These are phyloP conservation scores for Platyura marginata DNA, from an alignment of 1,140 invertebrate genomes.

Conservation along the genomic window DNA sequence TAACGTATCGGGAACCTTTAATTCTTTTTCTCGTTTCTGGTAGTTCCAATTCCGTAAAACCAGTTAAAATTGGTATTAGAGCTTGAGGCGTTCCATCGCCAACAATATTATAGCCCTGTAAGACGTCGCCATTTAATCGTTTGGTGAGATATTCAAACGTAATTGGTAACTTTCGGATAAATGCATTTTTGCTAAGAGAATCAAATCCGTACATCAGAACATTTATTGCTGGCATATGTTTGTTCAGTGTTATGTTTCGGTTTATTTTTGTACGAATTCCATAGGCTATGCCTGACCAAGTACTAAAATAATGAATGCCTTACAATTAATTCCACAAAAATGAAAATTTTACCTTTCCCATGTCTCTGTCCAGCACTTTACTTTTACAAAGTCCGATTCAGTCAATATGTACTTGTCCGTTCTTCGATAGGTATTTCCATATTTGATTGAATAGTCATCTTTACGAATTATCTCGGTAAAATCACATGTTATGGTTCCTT, in stretches of 20 bases:
- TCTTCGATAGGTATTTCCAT: constrained; percentile 28
- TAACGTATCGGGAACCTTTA: constrained; percentile 41
- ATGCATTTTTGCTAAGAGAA: constrained; percentile 72
- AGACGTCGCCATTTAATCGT: constrained; percentile 41
- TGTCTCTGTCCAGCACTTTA: constrained; percentile 30
- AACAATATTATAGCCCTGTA: constrained; percentile 80
- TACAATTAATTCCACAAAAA: constrained; percentile 6
- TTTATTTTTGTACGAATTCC: not conserved
- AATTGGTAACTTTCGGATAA: constrained; percentile 68
- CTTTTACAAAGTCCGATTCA: constrained; percentile 44
- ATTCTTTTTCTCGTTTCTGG: constrained; percentile 64
- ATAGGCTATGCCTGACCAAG: constrained; percentile 10
- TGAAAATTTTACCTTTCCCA: constrained; percentile 25
- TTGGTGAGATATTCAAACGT: constrained; percentile 58
- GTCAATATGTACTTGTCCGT: constrained; percentile 37
- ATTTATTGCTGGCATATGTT: constrained; percentile 27
- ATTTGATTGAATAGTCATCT: constrained; percentile 32
- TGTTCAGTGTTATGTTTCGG: not conserved
- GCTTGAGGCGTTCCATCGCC: constrained; percentile 91
- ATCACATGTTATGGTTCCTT: constrained; percentile 31
- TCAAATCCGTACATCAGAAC: constrained; percentile 84
- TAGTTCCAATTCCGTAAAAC: constrained; percentile 71
- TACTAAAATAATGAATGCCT: constrained; percentile 11
- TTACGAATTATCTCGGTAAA: constrained; percentile 39
- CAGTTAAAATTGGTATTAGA: constrained; percentile 76